Base-by-base conservation (phyloP, 1,140 invertebrate genomes). In the Phocides pigmalion region DNA sequence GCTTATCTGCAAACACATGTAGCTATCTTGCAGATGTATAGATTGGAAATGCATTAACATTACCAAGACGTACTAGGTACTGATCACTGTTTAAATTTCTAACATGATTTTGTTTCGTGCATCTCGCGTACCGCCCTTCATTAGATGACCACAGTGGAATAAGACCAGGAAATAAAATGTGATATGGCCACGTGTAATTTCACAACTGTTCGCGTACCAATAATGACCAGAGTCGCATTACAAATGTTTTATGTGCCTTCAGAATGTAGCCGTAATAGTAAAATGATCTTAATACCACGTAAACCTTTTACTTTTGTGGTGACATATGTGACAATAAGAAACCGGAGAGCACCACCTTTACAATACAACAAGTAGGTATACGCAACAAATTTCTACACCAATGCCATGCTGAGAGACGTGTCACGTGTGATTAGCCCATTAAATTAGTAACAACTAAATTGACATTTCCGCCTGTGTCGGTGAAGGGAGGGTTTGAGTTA, bases 231-330 rank as follows among this genome's bases (percentile, higher is more conserved):
- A 46, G 49, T 66, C 59, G 39, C 56, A 69, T 67, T 74, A 68
- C 69, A 69, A 63, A 70, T 41, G 20, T 61, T 72, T 74, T 74
- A 61, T 61, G 58, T 49, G 59, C 64, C 22, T 49, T 62, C 82
- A 71, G 74, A 74, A 87, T 82, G 81, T 82, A 82, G 73, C 69
- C 67, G 73, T 81, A 78, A 83, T 76, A 84, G 77, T 86, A 82
- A 84, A 85, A 85, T 82, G 71, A 85, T 85, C 76, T 82, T 86
- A 84, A 82, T 83, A 83, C 72, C 77, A 66, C 72, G 76, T 86
- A 83, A 87, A 84, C 51, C 59, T 79, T 75, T 79, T 82, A 78
- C 67, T 68, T 62, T 59, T 61, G 64, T 58, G 51, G 53, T 61
- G 62, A 76, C 72, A 75, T 63, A 64, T 74, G 66, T 51, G 44